Conservation (phyloP, 2,113 vertebrate species). For the Xerus inauris region DNA sequence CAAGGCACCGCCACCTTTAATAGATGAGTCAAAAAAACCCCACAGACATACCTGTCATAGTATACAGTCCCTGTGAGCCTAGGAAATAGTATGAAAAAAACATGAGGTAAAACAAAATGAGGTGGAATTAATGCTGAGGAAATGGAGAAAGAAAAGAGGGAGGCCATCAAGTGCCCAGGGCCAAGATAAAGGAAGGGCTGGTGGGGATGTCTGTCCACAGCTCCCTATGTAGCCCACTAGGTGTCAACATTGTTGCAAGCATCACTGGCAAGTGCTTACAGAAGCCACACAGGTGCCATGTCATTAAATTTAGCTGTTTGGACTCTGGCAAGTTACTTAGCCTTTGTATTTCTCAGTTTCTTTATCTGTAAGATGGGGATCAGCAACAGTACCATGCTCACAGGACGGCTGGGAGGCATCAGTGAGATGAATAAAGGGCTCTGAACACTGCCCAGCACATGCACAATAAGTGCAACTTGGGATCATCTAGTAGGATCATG, state of each 20-base stretch:
- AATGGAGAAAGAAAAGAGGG: not conserved
- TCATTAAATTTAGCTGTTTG: not conserved
- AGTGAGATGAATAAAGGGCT: not conserved
- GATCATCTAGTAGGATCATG: not conserved
- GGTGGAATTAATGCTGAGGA: not conserved
- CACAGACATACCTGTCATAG: not conserved
- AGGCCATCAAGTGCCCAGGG: not conserved
- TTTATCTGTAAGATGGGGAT: not conserved
- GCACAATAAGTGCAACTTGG: not conserved
- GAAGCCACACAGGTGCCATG: not conserved
- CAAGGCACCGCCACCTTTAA: not conserved
- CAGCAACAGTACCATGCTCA: not conserved
- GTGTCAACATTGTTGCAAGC: not conserved
- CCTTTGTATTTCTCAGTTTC: not conserved
- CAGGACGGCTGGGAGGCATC: not conserved
- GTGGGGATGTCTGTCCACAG: fast-evolving
- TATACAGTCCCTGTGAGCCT: not conserved
- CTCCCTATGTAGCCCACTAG: not conserved
- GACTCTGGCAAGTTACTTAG: not conserved
- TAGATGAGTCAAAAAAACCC: not conserved
- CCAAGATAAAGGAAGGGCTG: not conserved
- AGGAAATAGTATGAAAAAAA: not conserved
- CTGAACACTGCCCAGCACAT: too few relatives aligned
- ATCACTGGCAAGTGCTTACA: not conserved
- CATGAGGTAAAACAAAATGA: not conserved